A percentile compares a stretch with the other conserved stretches of the same genome.
phyloP scores from a whole-genome alignment of 2,113 vertebrate genomes.

The Andinoacara biseriatus region DNA sequence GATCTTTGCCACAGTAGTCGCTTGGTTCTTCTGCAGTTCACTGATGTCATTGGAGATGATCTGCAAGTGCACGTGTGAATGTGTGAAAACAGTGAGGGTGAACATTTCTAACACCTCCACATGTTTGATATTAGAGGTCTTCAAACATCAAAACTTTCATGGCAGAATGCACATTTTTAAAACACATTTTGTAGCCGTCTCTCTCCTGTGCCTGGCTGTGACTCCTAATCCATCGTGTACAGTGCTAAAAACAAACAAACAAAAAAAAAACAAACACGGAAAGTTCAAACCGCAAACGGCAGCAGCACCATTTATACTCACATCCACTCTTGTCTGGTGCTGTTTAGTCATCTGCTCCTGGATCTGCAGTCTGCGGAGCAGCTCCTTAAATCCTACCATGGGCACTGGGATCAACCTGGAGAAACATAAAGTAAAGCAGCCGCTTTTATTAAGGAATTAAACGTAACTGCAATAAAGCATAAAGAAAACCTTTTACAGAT shows the following conservation, averaged over 20 bases:
- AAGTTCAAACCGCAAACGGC: not conserved
- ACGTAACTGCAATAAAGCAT: not conserved
- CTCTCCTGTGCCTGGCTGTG: not conserved
- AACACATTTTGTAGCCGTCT: not conserved
- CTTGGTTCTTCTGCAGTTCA: conserved; percentile 97
- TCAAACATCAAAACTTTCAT: not conserved
- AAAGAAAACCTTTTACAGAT: not conserved
- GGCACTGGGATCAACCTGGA: conserved; percentile 94
- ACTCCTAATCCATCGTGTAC: not conserved
- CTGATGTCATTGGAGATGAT: conserved; percentile 97
- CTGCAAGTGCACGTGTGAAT: conserved; percentile 68
- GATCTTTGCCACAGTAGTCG: conserved; percentile 95
- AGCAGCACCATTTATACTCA: conserved; percentile 73
- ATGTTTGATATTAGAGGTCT: not conserved
- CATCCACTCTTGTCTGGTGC: conserved; percentile 96
- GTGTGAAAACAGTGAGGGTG: not conserved
- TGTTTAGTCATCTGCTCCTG: conserved; percentile 99
- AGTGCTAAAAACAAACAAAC: too few species aligned
- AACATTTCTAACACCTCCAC: not conserved
- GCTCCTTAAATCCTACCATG: conserved; percentile 97
- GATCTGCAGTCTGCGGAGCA: conserved; percentile 91
- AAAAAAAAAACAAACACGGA: too few species aligned
- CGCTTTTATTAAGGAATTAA: not conserved
- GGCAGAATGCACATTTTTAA: not conserved
- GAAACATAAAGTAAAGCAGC: not conserved